Percentiles rank a stretch among this genome's conserved stretches.
These are phyloP conservation scores for Callipepla squamata DNA, from an alignment of 2,113 vertebrate genomes.

Conservation along the genomic window DNA sequence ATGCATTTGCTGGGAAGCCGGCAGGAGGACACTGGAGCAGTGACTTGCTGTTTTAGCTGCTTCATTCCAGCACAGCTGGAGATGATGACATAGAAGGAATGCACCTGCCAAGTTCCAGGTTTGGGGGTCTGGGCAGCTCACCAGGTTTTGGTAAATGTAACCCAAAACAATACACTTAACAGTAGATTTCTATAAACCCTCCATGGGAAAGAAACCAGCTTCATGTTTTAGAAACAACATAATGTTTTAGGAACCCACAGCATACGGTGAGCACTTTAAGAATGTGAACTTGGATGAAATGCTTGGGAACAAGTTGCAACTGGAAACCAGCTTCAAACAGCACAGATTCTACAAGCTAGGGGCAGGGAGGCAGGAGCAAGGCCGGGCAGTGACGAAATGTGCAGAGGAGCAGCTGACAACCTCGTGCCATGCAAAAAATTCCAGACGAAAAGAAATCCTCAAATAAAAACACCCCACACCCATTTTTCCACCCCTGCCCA, in stretches of 20 bases:
- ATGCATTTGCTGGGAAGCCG: accelerated
- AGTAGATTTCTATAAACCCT: background rate
- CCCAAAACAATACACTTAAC: background rate
- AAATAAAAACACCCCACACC: background rate
- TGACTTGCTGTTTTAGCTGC: background rate
- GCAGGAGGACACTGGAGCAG: background rate
- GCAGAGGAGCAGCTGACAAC: background rate
- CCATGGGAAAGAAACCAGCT: background rate
- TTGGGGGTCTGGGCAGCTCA: background rate
- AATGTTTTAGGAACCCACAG: background rate
- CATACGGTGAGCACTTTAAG: background rate
- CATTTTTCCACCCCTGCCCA: background rate
- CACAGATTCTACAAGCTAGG: background rate
- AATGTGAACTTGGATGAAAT: background rate
- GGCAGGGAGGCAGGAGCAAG: background rate
- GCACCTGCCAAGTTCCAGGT: background rate
- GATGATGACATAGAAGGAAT: background rate
- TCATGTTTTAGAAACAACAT: background rate
- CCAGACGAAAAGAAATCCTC: background rate
- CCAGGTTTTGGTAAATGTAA: background rate
- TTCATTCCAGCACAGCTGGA: background rate
- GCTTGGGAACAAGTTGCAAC: background rate
- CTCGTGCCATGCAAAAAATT: background rate
- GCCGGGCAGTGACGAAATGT: background rate
- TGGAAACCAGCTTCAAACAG: accelerated